Conservation (phyloP, 1,140 invertebrate genomes). For the Orius insidiosus region DNA sequence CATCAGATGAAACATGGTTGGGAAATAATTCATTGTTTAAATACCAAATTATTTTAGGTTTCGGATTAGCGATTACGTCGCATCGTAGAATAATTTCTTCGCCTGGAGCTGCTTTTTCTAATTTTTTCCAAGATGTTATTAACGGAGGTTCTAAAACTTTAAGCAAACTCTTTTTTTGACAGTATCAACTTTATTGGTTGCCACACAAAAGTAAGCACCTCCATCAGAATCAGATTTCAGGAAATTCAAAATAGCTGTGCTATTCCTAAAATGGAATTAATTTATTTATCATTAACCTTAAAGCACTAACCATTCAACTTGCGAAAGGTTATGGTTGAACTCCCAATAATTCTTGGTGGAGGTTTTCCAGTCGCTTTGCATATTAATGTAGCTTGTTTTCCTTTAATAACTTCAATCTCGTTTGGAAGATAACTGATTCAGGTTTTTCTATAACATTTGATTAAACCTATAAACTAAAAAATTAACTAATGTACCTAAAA, state of each 20-base stretch:
- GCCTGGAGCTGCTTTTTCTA: constrained; percentile 3
- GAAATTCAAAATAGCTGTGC: too few species aligned
- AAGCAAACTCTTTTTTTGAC: constrained; percentile 9
- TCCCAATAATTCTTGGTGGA: too few species aligned
- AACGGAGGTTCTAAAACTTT: constrained; percentile 7
- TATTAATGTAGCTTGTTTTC: too few species aligned
- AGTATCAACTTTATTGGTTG: constrained; percentile 10
- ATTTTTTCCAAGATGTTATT: constrained; percentile 1
- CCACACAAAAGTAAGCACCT: constrained; percentile 9
- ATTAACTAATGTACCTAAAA: too few species aligned
- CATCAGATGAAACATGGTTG: too few species aligned
- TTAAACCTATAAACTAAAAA: too few species aligned
- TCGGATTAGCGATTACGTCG: constrained; percentile 2
- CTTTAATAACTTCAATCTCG: too few species aligned
- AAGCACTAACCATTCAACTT: neutral
- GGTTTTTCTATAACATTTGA: too few species aligned
- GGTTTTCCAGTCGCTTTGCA: too few species aligned
- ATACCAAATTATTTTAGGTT: constrained; percentile 4
- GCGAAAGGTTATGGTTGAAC: too few species aligned
- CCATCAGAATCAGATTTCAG: constrained; percentile 5
- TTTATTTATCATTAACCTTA: neutral
- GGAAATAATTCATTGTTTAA: too few species aligned
- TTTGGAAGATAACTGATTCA: too few species aligned
- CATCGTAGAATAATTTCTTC: constrained; percentile 5
- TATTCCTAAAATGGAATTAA: neutral